Conservation (phyloP, 2,888 invertebrate genomes). For the Amaurobius ferox region DNA sequence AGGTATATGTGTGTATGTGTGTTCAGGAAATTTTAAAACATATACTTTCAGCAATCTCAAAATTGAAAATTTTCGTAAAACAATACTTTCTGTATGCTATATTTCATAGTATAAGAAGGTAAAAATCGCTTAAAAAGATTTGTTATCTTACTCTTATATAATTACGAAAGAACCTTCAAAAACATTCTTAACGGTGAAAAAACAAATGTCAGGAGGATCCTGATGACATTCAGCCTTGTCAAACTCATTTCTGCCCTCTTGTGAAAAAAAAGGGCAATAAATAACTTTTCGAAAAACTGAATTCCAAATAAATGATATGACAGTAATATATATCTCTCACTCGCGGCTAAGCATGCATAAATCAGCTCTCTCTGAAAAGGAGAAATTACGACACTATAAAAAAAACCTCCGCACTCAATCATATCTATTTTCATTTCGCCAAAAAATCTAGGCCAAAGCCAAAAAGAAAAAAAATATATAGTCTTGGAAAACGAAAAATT, state of each 20-base stretch:
- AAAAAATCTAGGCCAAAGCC: conserved; percentile 39
- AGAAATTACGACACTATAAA: conserved; percentile 29
- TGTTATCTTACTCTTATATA: no score
- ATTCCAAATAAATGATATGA: conserved; percentile 42
- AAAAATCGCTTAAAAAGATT: no score
- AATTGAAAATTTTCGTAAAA: no score
- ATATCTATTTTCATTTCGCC: conserved; percentile 30
- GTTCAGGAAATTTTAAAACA: no score
- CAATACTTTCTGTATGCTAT: no score
- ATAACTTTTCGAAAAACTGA: conserved; percentile 30
- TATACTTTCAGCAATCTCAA: no score
- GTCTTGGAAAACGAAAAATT: neutral
- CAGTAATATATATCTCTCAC: conserved; percentile 52
- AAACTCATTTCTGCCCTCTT: conserved; percentile 33
- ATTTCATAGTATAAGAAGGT: no score
- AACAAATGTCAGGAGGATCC: conserved; percentile 19
- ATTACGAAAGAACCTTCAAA: conserved; percentile 35
- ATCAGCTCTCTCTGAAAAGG: conserved; percentile 12
- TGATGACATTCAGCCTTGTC: conserved; percentile 7
- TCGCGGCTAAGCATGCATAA: conserved; percentile 45
- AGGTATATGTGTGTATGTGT: no score
- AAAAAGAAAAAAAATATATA: neutral
- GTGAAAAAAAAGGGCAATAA: conserved; percentile 11
- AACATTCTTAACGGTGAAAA: conserved; percentile 5
- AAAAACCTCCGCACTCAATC: conserved; percentile 41